Evolutionary conservation across 2,888 invertebrate species (phyloP), one percentile per base, ranked within the genome.

Genomic region (Odontothrips loti): DNA sequence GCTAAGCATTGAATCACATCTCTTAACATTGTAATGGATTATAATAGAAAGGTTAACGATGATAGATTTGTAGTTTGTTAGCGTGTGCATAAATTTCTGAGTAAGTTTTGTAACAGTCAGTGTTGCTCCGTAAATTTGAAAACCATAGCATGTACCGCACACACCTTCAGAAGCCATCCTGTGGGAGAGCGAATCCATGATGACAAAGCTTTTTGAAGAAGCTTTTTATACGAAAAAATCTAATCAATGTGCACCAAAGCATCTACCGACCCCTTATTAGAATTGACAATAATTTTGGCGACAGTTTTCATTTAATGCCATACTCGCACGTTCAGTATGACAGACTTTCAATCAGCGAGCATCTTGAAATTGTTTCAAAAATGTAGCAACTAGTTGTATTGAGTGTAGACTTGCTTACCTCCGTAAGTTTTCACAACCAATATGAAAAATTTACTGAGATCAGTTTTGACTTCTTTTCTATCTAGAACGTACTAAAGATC

Each of bases 241-340:
- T 43, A 8, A 75, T 27, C 12, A 27, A n/a, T 75, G 68, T 75
- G 68, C 23, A 12, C 12, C 68, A 75, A 75, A 75, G 68, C 68
- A 12, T 27, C 68, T 75, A 75, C 23, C 23, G 68, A 75, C 68
- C 68, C 68, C 23, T 8, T 75, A 75, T 27, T 27, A 75, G 68
- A 75, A 75, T 75, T 75, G 68, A 75, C 68, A 27, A n/a, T 68
- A n/a, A 75, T 75, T 75, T 75, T 75, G 68, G 68, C 68, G 27
- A 20, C 17, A 15, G 12, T 75, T 75, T 27, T 58, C 17, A 51
- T 51, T 51, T 12, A 58, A 58, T 58, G 58, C 58, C 58, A 58
- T 43, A 17, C 58, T 15, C 17, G 1, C 58, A 43, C 34, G 6
- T 43, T 43, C 34, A 43, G 34, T 43, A 43, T 6, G 34, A 43